Evolutionary conservation across 2,888 invertebrate genomes (phyloP).

Genomic region (Pristionchus entomophagus): DNA sequence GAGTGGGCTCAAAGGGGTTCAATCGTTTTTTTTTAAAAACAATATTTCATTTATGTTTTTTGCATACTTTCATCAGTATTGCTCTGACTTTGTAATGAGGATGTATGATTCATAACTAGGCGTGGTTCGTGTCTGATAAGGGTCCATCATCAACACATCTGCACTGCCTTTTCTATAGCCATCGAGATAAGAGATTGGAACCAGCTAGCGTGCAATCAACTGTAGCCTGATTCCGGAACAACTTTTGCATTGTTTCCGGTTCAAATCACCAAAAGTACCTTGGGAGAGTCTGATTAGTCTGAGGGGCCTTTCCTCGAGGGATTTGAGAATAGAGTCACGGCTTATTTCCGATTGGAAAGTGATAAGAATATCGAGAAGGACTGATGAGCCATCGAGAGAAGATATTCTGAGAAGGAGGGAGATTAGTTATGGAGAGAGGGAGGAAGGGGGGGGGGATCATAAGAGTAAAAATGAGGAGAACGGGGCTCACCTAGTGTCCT

Average conservation of each 20-base stretch:
- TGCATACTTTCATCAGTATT: not conserved
- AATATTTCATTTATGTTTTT: not conserved
- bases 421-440: not conserved
- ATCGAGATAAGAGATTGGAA: not conserved
- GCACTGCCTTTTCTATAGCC: not conserved
- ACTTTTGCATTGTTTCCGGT: too few relatives aligned
- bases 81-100: not conserved
- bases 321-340: conserved; percentile 1
- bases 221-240: too few relatives aligned
- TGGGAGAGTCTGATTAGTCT: not conserved
- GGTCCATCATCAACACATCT: conserved; percentile 5
- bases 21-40: not conserved
- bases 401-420: not conserved
- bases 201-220: not conserved
- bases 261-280: too few relatives aligned
- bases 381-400: conserved; percentile 22
- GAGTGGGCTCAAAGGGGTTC: not conserved
- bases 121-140: not conserved
- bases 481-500: not conserved
- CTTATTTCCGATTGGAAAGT: conserved; percentile 13
- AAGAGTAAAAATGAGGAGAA: not conserved
- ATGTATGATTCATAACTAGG: conserved; percentile 40
- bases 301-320: conserved; percentile 6
- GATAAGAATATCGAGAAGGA: conserved; percentile 7
- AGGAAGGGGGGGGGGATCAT: too few relatives aligned